Conservation (phyloP, 2,888 invertebrate genomes). For the Thymelicus sylvestris region DNA sequence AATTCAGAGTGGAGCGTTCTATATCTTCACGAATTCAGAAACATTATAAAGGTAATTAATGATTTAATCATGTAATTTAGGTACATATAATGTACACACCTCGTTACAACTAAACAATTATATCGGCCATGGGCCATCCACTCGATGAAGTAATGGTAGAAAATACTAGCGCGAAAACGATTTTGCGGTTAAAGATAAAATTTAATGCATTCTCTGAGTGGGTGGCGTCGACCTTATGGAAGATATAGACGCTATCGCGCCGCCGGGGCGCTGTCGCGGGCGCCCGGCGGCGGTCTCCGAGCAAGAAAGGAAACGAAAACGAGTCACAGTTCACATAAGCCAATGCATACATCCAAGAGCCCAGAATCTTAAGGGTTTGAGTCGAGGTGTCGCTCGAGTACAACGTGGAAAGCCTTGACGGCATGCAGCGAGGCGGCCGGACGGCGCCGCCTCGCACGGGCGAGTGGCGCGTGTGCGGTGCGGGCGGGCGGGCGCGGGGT, state of each 20-base stretch:
- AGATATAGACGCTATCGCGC: conserved; percentile 79
- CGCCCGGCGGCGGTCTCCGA: conserved; percentile 72
- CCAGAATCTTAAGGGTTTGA: conserved; percentile 85
- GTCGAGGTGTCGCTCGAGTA: conserved; percentile 79
- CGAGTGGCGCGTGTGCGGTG: conserved; percentile 43
- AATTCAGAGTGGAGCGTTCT: conserved; percentile 75
- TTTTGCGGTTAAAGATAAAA: conserved; percentile 29
- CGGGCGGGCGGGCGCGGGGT: conserved; percentile 45
- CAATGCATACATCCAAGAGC: conserved; percentile 85
- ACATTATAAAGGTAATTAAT: conserved; percentile 19
- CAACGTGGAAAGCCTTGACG: conserved; percentile 82
- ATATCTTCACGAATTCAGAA: conserved; percentile 69
- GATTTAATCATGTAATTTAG: background rate
- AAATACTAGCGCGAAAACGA: conserved; percentile 30
- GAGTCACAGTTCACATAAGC: conserved; percentile 85
- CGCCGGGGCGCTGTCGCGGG: conserved; percentile 66
- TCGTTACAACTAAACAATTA: conserved; percentile 43
- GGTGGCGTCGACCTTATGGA: conserved; percentile 49
- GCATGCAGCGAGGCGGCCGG: conserved; percentile 80
- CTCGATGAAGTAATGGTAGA: conserved; percentile 41
- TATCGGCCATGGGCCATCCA: conserved; percentile 47
- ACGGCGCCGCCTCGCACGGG: conserved; percentile 53
- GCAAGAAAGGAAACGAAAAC: conserved; percentile 85
- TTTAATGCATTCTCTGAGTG: conserved; percentile 33
- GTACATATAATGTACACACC: conserved; percentile 54